Conservation (phyloP, 2,797 vertebrate species). For the Epinephelus malabaricus region DNA sequence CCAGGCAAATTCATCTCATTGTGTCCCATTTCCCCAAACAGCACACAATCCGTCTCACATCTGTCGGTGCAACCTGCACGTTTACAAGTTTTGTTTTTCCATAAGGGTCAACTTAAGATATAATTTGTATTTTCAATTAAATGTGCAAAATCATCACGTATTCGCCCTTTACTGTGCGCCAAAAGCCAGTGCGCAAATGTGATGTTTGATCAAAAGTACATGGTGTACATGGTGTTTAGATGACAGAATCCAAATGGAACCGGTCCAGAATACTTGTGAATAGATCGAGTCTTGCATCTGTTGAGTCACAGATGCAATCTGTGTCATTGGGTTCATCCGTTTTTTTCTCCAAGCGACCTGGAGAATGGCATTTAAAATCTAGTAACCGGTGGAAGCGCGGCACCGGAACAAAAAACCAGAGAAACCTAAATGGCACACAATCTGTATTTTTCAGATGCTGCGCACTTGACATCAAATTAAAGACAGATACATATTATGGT, state of each 20-base stretch:
- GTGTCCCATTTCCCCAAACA: background rate
- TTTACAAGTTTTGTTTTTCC: background rate
- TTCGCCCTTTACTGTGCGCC: background rate
- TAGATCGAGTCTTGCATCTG: conserved; percentile 30
- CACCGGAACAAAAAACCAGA: too few relatives aligned
- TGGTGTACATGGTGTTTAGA: background rate
- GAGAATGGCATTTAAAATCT: conserved; percentile 8
- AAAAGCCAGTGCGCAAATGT: background rate
- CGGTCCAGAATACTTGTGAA: conserved; percentile 17
- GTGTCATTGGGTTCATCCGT: conserved; percentile 42
- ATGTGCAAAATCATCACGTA: background rate
- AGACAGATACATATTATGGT: background rate
- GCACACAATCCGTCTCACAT: background rate
- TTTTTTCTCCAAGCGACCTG: conserved; percentile 4
- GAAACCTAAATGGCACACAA: too few relatives aligned
- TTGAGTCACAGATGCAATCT: conserved; percentile 42
- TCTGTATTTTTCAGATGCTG: background rate
- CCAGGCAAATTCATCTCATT: background rate
- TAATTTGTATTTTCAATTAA: too few relatives aligned
- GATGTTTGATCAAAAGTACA: background rate
- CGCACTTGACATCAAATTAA: background rate
- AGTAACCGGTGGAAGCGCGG: background rate
- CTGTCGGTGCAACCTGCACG: background rate
- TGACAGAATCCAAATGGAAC: background rate
- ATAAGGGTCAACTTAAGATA: background rate